Evolutionary conservation across 2,888 invertebrate species (phyloP).

Genomic region (Dysmachus trigonus): DNA sequence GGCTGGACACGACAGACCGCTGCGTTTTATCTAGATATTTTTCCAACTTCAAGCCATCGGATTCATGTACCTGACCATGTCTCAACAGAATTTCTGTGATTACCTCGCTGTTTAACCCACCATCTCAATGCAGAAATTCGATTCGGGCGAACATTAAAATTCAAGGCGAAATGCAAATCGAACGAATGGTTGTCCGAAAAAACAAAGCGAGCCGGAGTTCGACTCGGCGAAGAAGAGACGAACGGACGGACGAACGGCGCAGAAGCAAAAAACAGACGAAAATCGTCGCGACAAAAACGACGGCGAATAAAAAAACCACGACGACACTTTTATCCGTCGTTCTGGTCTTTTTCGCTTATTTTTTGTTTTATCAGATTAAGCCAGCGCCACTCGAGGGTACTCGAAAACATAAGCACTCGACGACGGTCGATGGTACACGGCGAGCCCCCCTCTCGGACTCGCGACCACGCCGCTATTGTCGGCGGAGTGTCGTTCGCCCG

Average conservation of each 20-base stretch:
- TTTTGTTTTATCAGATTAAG: constrained; percentile 22
- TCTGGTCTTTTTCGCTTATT: neutral
- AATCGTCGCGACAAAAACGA: neutral
- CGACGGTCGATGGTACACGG: neutral
- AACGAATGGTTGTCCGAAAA: neutral
- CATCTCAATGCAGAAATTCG: constrained; percentile 37
- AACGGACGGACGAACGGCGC: neutral
- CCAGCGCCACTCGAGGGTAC: constrained; percentile 34
- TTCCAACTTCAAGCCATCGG: constrained; percentile 2
- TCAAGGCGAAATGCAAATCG: constrained; percentile 41
- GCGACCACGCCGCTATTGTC: neutral
- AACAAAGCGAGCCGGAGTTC: neutral
- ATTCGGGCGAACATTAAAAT: constrained; percentile 32
- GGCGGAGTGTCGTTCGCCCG: neutral
- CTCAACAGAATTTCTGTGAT: constrained; percentile 27
- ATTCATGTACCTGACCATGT: constrained; percentile 29
- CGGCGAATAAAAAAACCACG: neutral
- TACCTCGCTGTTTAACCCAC: constrained; percentile 15
- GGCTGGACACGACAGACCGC: neutral
- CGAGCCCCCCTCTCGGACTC: neutral
- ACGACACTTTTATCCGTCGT: neutral
- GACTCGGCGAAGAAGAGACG: neutral
- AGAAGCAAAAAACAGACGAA: neutral
- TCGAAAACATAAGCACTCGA: constrained; percentile 32
- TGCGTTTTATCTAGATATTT: constrained; percentile 27